Conservation (phyloP, 2,888 invertebrate genomes). For the Meteorus cinctellus region DNA sequence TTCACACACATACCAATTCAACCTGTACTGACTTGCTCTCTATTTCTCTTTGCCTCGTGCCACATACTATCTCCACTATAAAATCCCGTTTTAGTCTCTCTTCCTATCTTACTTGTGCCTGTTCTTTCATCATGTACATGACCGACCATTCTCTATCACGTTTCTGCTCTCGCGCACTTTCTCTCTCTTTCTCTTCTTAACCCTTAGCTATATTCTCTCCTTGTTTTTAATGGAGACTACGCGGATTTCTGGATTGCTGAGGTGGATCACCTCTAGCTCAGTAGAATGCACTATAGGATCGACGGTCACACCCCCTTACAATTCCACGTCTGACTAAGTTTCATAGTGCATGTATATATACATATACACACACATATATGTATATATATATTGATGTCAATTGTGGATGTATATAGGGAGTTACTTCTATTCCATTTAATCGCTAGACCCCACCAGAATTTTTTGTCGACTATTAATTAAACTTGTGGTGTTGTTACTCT, state of each 20-base stretch:
- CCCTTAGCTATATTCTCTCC: slow-evolving; percentile 26
- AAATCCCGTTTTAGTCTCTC: neutral
- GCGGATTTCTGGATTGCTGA: slow-evolving; percentile 40
- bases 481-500: neutral
- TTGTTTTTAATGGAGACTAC: slow-evolving; percentile 38
- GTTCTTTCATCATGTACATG: slow-evolving; percentile 7
- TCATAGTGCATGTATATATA: slow-evolving; percentile 29
- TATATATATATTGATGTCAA: neutral
- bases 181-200: slow-evolving; percentile 7
- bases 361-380: neutral
- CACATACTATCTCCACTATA: slow-evolving; percentile 13
- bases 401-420: neutral
- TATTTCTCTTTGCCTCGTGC: slow-evolving; percentile 37
- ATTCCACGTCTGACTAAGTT: slow-evolving; percentile 43
- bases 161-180: neutral
- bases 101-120: neutral
- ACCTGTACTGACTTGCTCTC: neutral
- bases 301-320: neutral
- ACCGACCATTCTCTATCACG: slow-evolving; percentile 7
- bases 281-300: slow-evolving; percentile 12
- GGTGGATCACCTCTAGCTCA: slow-evolving; percentile 34
- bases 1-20: neutral
- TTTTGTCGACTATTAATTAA: neutral
- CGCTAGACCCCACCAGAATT: neutral
- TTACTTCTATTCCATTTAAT: neutral